Base-by-base conservation (phyloP, 2,888 invertebrate species). In the Ophion ellenae region DNA sequence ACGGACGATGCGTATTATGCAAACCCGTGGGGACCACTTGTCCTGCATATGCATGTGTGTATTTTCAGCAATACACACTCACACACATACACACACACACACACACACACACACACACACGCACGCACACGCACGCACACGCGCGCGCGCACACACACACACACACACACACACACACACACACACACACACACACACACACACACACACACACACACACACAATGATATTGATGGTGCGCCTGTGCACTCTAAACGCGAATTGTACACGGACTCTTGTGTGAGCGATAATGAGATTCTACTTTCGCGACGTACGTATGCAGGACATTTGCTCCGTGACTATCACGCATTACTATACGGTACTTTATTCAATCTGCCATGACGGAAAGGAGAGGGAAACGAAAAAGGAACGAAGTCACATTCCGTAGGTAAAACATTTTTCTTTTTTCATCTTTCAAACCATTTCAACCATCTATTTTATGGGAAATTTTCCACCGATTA, bases 1-100 rank as follows among this genome's bases (percentile, higher is more conserved):
- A 67, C 59, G 77, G 75, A 80, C 84, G 82, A 69, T 86, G 83
- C 73, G 87, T 87, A 87, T 91, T 92, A 91, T 91, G 91, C 89
- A 91, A 91, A 91, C 90, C 88, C 90, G 87, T 83, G 88, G 90
- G 89, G 89, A 86, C 75, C 71, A 17, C 36, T 77, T 45, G 20
- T 59, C 61, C 77, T 45, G 24, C 40, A 61, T 40, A 69, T 14
- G 20, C 24, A 64, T 14, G 24, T 47, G n/a, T 45, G 17, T n/a
- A 24, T 32, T 57, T 32, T 53, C 2, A 32, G 11, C 6, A 66
- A 53, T 32, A 28, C 9, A 57, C n/a, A 57, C 9, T 17, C 2
- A 40, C 24, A 45, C 24, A 9, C n/a, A n/a, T n/a, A n/a, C n/a
- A n/a, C n/a, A n/a, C n/a, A n/a, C n/a, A n/a, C n/a, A n/a, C n/a